Evolutionary conservation across 2,113 vertebrate species (phyloP), one percentile per base, ranked within the genome.

Genomic region (Equus przewalskii): DNA sequence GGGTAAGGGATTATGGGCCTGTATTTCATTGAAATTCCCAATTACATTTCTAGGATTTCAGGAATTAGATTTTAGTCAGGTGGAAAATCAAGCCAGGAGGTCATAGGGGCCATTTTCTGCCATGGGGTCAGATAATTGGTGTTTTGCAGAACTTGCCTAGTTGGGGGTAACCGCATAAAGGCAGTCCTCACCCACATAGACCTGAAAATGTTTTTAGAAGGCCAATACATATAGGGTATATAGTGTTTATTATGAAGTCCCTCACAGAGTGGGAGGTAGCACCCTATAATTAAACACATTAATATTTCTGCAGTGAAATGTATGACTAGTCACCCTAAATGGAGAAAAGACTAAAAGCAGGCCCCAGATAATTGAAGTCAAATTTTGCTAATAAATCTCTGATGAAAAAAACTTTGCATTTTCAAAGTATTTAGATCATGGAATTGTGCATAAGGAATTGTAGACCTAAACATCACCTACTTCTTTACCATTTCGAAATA

Each of bases 231-330:
- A 80, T 11, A 85, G 72, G 49, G 0, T 80, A 56, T 54, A 62
- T 64, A 91, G 36, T 65, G 18, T 72, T 73, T 91, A 73, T 94
- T 81, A 93, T 91, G 76, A 96, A 89, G 54, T 80, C 46, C 56
- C 64, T 89, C 75, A 67, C 54, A 92, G 87, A 41, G 67, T 67
- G 49, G 26, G 4, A 22, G 44, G 30, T 78, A 82, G 84, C 58
- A 97, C 67, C 73, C 91, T 94, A 65, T 83, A 85, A 89, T 96
- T 60, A 94, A 87, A 95, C 36, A 78, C 79, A 79, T 69, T 92
- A 86, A 72, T 18, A 44, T 94, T 89, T 79, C 16, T 92, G 36
- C 22, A 79, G 30, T 56, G 21, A 87, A 92, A 94, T 41, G 0
- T 91, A 58, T 69, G 65, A 92, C 75, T 90, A 91, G 84, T 98